A percentile compares a stretch with the other conserved stretches of the same genome.
phyloP scores from a whole-genome alignment of 2,797 vertebrate genomes.

The Spinibarbus caldwelli region DNA sequence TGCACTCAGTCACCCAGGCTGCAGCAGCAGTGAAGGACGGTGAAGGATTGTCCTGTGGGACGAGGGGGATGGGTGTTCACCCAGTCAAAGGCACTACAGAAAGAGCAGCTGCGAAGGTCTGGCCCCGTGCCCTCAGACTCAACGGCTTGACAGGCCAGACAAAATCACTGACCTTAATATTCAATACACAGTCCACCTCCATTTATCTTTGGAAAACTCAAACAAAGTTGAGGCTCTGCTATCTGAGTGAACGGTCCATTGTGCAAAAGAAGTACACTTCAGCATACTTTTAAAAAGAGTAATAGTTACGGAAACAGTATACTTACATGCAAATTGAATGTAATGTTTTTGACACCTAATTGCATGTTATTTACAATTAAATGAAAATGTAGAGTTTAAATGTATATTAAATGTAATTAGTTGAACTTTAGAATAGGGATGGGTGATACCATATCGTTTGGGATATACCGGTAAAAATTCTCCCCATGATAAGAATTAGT shows the following conservation, averaged over 20 bases:
- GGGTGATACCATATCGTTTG: background rate
- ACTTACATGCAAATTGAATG: background rate
- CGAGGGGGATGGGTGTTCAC: constrained; percentile 51
- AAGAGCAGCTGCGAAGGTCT: constrained; percentile 79
- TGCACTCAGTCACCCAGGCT: constrained; percentile 52
- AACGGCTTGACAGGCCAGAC: constrained; percentile 75
- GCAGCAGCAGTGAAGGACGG: constrained; percentile 59
- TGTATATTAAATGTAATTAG: background rate
- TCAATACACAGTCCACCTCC: constrained; percentile 52
- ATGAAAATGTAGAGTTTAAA: background rate
- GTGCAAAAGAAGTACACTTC: background rate
- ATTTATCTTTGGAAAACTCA: constrained; percentile 46
- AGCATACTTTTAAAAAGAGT: background rate
- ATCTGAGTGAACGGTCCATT: background rate
- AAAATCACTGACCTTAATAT: constrained; percentile 57
- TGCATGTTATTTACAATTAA: background rate
- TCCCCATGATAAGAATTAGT: background rate
- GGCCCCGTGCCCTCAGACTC: constrained; percentile 72
- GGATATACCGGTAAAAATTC: background rate
- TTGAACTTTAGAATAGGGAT: background rate
- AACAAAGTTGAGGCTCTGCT: constrained; percentile 16
- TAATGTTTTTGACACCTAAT: background rate
- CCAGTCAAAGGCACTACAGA: constrained; percentile 77
- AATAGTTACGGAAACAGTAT: background rate
- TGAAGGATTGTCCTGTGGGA: constrained; percentile 64